Base-by-base conservation (phyloP, 2,888 invertebrate species). In the Hymenopus coronatus region DNA sequence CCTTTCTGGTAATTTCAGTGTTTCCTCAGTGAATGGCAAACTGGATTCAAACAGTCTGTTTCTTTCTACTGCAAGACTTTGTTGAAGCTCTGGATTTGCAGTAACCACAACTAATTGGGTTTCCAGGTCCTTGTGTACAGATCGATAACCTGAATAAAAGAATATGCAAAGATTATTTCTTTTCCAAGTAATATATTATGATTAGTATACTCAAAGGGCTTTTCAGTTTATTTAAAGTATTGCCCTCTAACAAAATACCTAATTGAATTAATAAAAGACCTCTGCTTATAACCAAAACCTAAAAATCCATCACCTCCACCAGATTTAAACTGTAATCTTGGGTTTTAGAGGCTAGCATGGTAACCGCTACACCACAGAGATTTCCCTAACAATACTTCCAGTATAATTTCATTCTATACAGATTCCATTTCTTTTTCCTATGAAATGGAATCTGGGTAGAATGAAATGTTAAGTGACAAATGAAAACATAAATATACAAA, bases 101-200 rank as follows among this genome's bases (percentile, higher is more conserved):
- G 99, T 99, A 3, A 98, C 95, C 89, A 99, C 94, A 54, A 97
- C 97, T 0, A 99, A 94, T 93, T 99, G 99, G 0, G 97, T 97
- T 94, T 99, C 99, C 28, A 99, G 94, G 93, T 99, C 99, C 70
- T 98, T 95, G 90, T 96, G 95, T 0, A 98, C 98, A 0, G 99
- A 99, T 89, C 99, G 95, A 91, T 95, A 94, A 40, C 95, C 95
- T 95, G 91, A 92, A 91, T 89, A 89, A 90, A 89, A 88, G 20
- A 89, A 86, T 15, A 25, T 30, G 25, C 28, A 33, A 9, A 84
- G 25, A 12, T 83, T 12, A 84, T 28, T 28, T 15, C 0, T 28
- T 30, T 28, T 28, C 15, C 3, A 30, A 25, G 8, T 84, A 83
- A 15, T 28, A 28, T 83, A 27, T 28, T 28, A 83, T 12, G 15